Conservation (phyloP, 2,797 vertebrate genomes). For the Antrozous pallidus region DNA sequence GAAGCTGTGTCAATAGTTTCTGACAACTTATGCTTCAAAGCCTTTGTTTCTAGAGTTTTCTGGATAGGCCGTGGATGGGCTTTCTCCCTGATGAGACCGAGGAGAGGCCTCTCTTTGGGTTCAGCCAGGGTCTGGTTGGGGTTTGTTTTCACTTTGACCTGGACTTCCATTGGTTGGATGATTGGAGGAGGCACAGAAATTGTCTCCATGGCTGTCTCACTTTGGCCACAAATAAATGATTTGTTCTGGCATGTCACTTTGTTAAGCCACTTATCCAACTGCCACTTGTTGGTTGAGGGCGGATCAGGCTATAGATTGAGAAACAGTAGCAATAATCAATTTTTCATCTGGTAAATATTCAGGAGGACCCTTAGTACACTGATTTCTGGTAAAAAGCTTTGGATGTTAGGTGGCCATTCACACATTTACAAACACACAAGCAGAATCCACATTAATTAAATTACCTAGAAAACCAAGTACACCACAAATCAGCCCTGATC, state of each 20-base stretch:
- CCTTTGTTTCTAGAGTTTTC: constrained; percentile 91
- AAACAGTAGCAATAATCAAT: constrained; percentile 43
- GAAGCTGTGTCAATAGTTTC: constrained; percentile 87
- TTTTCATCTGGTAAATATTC: constrained; percentile 5
- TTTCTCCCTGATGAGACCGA: constrained; percentile 91
- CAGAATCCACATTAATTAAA: neutral
- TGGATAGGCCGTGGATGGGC: constrained; percentile 90
- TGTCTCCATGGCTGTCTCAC: constrained; percentile 87
- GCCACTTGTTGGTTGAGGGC: constrained; percentile 97
- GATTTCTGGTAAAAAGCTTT: neutral
- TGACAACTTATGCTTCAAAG: constrained; percentile 92
- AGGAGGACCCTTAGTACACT: neutral
- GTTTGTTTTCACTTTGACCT: constrained; percentile 88
- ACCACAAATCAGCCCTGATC: neutral
- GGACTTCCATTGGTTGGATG: constrained; percentile 85
- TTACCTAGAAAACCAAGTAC: neutral
- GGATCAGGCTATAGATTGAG: constrained; percentile 90
- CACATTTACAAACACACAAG: neutral
- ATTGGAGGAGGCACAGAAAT: constrained; percentile 82
- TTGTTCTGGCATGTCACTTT: constrained; percentile 97
- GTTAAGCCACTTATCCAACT: constrained; percentile 97
- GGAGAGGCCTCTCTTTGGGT: constrained; percentile 90
- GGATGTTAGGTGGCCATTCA: neutral
- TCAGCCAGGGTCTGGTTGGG: constrained; percentile 83
- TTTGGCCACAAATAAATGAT: constrained; percentile 90